Evolutionary conservation across 2,113 vertebrate species (phyloP).

Genomic region (Choloepus hoffmanni): DNA sequence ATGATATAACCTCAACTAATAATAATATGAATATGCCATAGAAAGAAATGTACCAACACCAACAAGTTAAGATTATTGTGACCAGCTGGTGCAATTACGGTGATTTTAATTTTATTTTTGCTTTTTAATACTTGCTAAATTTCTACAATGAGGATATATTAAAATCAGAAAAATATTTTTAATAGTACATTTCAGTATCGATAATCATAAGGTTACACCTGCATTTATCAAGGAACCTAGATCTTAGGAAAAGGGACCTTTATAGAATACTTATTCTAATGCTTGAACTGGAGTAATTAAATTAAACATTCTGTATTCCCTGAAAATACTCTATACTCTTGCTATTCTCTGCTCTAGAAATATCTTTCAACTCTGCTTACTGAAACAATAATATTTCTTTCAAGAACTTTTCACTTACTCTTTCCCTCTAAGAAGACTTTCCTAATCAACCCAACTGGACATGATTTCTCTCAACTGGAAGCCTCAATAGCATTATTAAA

Average conservation of each 20-base stretch:
- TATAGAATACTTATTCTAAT: background rate
- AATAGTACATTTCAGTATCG: background rate
- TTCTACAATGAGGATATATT: constrained; percentile 1
- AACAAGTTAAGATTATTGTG: background rate
- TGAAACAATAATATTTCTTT: constrained; percentile 33
- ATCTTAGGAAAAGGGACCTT: background rate
- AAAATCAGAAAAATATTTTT: constrained; percentile 20
- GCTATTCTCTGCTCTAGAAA: background rate
- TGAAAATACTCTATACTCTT: constrained; percentile 31
- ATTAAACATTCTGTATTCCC: background rate
- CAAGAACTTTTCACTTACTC: constrained; percentile 24
- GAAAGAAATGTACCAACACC: background rate
- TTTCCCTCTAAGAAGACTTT: background rate
- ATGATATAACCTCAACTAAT: background rate
- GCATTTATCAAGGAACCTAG: constrained; percentile 35
- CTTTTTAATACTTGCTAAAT: constrained; percentile 42
- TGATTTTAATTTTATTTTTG: constrained; percentile 36
- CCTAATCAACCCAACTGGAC: background rate
- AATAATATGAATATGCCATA: background rate
- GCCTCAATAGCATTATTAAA: constrained; percentile 23
- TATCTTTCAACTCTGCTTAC: constrained; percentile 15
- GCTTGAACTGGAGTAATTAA: background rate
- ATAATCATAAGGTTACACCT: background rate
- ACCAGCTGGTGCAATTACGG: constrained; percentile 17
- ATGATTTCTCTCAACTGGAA: constrained; percentile 4